Percentiles rank a stretch among this genome's conserved stretches.
These are phyloP conservation scores for Hylaeus volcanicus DNA, from an alignment of 1,140 invertebrate genomes.

Conservation along the genomic window DNA sequence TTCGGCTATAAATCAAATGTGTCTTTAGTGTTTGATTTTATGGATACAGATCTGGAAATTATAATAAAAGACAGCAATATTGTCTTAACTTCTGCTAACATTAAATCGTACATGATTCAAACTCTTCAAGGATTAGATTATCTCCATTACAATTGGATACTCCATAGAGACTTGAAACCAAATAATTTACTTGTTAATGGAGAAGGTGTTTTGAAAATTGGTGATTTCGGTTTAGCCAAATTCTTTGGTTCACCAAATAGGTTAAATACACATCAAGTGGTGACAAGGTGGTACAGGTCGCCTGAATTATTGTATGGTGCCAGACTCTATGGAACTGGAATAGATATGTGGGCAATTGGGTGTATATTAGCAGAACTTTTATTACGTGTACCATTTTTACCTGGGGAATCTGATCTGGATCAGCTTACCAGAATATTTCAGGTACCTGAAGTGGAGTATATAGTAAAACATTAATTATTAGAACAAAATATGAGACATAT, in stretches of 20 bases:
- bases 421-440: constrained; percentile 97
- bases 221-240: constrained; percentile 99
- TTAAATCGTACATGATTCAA: constrained; percentile 98
- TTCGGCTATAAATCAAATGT: constrained; percentile 99
- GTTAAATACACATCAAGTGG: constrained; percentile 99
- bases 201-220: constrained; percentile 96
- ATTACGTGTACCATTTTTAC: constrained; percentile 94
- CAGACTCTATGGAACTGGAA: constrained; percentile 94
- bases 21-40: constrained; percentile 99
- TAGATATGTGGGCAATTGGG: constrained; percentile 99
- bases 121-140: constrained; percentile 97
- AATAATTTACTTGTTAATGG: constrained; percentile 98
- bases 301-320: constrained; percentile 98
- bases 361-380: constrained; percentile 98
- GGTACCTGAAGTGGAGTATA: constrained; percentile 74
- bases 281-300: constrained; percentile 95
- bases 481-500: too few species aligned
- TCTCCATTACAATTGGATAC: constrained; percentile 97
- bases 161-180: constrained; percentile 99
- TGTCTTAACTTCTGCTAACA: constrained; percentile 94
- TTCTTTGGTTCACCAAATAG: constrained; percentile 97
- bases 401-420: constrained; percentile 98
- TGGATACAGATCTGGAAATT: constrained; percentile 99
- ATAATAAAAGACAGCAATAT: constrained; percentile 93
- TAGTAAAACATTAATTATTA: too few species aligned